Base-by-base conservation (phyloP, 2,113 vertebrate species). In the Rhabdornis inornatus region DNA sequence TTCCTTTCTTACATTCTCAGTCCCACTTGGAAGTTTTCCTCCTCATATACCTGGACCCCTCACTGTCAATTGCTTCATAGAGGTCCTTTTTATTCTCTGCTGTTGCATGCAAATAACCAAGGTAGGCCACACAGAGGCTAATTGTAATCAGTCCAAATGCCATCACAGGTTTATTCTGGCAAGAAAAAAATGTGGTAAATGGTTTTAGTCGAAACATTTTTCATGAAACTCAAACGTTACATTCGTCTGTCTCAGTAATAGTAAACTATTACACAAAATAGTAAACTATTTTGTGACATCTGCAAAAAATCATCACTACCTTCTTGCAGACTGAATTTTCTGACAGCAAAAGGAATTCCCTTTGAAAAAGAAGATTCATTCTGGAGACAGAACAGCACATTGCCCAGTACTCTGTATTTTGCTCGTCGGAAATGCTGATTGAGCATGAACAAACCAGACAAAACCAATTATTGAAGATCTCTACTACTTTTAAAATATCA, bases 161-260 rank as follows among this genome's bases (percentile, higher is more conserved):
- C 99, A 99, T 99, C 96, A 99, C 95, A 2, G 99, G 98, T 96
- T 99, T 99, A 93, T 99, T 99, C 99, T 99, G 98, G 76, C 66
- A 72, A 60, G 83, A 35, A 75, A 85, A 42, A 81, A 76, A 44
- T 8, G 23, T 4, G 71, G 30, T 24, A 71, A 2, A 10, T 10
- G 19, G 7, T 52, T 87, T 91, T 22, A 94, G 93, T 76, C n/a
- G 75, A 88, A 91, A 65, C 7, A 14, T 21, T 77, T 90, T 89
- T 72, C 64, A 56, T 66, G 84, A 64, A 87, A 55, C 3, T 39
- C 57, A 45, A 84, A 47, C 12, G 52, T 15, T 45, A 37, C 42
- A 16, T 82, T 90, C 31, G 24, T 75, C 52, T 44, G 18, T 30
- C 44, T 70, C 52, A n/a, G n/a, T n/a, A n/a, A 78, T 4, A 65